Conservation (phyloP, 2,113 vertebrate genomes). For the Cottus gobio region DNA sequence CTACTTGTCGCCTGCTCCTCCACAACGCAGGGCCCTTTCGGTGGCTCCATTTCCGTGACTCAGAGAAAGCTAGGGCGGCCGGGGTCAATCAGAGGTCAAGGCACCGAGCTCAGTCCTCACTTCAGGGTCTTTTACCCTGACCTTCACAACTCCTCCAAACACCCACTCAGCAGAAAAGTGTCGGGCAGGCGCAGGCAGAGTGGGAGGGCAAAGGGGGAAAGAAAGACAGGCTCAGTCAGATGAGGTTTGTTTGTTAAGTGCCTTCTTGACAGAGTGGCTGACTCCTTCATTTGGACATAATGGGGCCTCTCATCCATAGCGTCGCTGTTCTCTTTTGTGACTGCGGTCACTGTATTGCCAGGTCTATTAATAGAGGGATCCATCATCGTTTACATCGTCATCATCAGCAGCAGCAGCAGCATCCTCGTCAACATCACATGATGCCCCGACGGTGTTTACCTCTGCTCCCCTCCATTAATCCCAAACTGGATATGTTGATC, state of each 20-base stretch:
- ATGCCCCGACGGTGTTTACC: constrained; percentile 61
- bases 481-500: constrained; percentile 28
- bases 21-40: constrained; percentile 35
- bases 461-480: constrained; percentile 19
- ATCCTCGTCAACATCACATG: constrained; percentile 75
- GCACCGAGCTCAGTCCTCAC: constrained; percentile 52
- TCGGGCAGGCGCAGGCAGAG: constrained; percentile 28
- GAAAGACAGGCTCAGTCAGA: constrained; percentile 59
- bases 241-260: constrained; percentile 66
- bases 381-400: constrained; percentile 71
- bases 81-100: constrained; percentile 73
- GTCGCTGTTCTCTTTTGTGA: constrained; percentile 61
- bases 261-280: constrained; percentile 62
- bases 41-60: constrained; percentile 71
- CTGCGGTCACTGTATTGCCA: constrained; percentile 64
- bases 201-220: constrained; percentile 28
- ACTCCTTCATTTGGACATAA: constrained; percentile 80
- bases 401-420: constrained; percentile 20
- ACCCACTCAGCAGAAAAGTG: constrained; percentile 79
- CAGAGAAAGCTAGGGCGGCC: constrained; percentile 64
- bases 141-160: constrained; percentile 72
- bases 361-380: constrained; percentile 80
- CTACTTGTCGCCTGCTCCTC: constrained; percentile 56
- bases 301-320: constrained; percentile 74
- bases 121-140: constrained; percentile 64